These are phyloP conservation scores for Drosophila prosaltans DNA, from an alignment of 1,140 invertebrate species.

Conservation along the genomic window DNA sequence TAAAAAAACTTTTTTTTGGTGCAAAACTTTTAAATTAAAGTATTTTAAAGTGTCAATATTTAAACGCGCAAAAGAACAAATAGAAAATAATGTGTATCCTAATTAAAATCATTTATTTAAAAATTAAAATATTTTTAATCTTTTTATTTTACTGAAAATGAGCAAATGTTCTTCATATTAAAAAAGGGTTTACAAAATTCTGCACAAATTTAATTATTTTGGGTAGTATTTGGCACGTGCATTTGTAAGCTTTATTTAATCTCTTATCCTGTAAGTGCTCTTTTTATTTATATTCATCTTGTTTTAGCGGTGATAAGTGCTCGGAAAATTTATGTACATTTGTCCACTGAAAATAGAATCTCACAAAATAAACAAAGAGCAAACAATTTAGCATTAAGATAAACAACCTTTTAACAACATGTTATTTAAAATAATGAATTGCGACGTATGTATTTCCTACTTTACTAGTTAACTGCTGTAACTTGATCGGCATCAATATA, in stretches of 20 bases:
- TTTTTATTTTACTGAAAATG: no score
- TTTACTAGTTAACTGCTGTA: no score
- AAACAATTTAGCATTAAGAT: background rate
- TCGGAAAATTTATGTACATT: background rate
- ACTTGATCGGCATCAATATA: no score
- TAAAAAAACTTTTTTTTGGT: background rate
- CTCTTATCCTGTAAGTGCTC: background rate
- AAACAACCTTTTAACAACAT: background rate
- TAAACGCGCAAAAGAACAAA: no score
- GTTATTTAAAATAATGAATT: background rate
- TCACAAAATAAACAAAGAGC: slow-evolving; percentile 1
- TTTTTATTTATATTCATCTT: background rate
- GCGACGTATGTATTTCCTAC: no score
- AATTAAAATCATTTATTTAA: no score
- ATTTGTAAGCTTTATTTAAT: background rate
- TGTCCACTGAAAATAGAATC: background rate
- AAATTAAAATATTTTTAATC: no score
- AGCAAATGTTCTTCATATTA: background rate
- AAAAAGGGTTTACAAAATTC: background rate
- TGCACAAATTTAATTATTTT: background rate
- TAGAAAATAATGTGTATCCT: no score
- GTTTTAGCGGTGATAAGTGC: background rate
- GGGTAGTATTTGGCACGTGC: background rate
- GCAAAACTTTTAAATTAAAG: background rate
- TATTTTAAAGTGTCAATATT: no score